phyloP scores from a whole-genome alignment of 64 coral and sea anemone species.

The Porites lutea region DNA sequence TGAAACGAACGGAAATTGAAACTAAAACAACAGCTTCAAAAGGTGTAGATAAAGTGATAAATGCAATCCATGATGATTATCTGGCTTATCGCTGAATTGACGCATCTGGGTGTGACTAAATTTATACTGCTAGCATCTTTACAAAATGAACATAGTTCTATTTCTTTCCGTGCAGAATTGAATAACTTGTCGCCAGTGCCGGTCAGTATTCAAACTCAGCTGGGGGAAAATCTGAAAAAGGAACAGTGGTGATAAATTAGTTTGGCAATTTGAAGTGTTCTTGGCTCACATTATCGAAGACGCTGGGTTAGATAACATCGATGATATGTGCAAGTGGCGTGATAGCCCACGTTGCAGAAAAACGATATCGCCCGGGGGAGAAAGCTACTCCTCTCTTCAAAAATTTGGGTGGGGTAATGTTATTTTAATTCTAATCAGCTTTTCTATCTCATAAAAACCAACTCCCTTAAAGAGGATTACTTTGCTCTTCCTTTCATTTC shows the following conservation, averaged over 20 bases:
- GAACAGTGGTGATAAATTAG: background rate
- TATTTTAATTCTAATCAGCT: too few relatives aligned
- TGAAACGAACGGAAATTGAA: conserved; percentile 12
- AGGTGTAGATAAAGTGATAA: conserved; percentile 25
- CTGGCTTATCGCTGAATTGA: background rate
- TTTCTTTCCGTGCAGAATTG: background rate
- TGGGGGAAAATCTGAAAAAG: conserved; percentile 32
- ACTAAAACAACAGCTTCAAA: conserved; percentile 32
- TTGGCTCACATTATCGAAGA: background rate
- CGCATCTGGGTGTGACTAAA: too few relatives aligned
- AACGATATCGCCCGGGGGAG: background rate
- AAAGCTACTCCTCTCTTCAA: background rate
- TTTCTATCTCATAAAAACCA: too few relatives aligned
- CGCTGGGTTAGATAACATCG: background rate
- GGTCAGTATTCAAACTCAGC: background rate
- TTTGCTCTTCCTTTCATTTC: too few relatives aligned
- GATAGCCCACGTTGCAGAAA: background rate
- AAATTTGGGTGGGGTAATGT: too few relatives aligned
- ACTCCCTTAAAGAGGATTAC: too few relatives aligned
- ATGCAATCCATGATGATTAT: background rate
- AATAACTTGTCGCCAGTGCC: background rate
- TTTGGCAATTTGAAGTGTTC: background rate
- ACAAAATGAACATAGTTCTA: background rate
- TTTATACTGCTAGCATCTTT: background rate
- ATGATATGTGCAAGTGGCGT: background rate